A percentile compares a stretch with the other conserved stretches of the same genome.
Evolutionary conservation across 2,797 vertebrate species (phyloP).

Genomic region (Pteronotus mesoamericanus): DNA sequence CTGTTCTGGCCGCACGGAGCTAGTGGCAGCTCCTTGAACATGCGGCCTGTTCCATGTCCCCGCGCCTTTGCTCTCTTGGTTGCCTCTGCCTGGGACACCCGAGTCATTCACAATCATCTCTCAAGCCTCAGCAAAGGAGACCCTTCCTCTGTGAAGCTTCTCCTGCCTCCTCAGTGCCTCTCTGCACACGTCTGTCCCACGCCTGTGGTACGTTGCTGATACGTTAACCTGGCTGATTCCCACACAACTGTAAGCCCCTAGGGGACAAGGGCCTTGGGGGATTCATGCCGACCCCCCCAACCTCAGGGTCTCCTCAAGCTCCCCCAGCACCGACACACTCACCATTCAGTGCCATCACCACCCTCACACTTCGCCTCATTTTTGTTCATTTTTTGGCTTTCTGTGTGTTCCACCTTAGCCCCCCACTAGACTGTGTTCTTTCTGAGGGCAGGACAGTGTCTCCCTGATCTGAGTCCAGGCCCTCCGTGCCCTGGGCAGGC

Average conservation of each 20-base stretch:
- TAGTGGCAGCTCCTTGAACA: neutral
- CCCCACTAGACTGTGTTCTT: neutral
- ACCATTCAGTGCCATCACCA: too few species aligned
- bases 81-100: neutral
- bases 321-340: neutral
- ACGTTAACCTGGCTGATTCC: neutral
- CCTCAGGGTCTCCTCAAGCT: neutral
- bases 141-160: neutral
- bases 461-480: neutral
- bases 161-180: neutral
- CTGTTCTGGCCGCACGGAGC: neutral
- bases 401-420: neutral
- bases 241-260: neutral
- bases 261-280: neutral
- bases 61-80: neutral
- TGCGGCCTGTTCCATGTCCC: neutral
- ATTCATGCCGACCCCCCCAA: neutral
- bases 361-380: neutral
- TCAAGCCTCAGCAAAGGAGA: neutral
- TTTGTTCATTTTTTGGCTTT: neutral
- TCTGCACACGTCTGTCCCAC: neutral
- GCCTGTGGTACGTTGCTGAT: neutral
- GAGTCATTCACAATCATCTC: neutral
- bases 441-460: neutral
- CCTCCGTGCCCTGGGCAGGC: neutral